phyloP scores from a whole-genome alignment of 2,888 invertebrate genomes.

The Alloplasta piceator region DNA sequence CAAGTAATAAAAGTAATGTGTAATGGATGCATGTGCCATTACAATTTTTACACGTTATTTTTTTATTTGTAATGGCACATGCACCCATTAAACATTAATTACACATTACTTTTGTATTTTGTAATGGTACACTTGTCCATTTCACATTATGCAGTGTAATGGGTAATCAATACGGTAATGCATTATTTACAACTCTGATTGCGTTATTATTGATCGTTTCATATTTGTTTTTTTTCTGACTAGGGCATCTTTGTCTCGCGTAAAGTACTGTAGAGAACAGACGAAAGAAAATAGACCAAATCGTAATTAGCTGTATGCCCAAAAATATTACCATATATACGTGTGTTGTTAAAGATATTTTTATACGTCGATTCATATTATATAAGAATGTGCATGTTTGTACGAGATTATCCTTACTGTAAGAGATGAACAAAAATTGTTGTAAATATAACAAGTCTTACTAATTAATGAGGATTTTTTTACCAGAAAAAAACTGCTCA shows the following conservation, averaged over 20 bases:
- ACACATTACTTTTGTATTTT: too few species aligned
- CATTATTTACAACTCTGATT: too few species aligned
- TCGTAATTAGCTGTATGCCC: conserved; percentile 37
- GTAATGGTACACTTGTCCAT: too few species aligned
- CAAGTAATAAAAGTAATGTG: too few species aligned
- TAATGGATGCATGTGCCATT: too few species aligned
- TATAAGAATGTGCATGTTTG: conserved; percentile 53
- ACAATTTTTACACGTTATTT: too few species aligned
- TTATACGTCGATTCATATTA: conserved; percentile 52
- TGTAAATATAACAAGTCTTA: conserved; percentile 48
- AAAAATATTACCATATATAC: conserved; percentile 34
- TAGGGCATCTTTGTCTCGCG: too few species aligned
- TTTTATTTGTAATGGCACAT: too few species aligned
- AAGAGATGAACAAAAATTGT: conserved; percentile 29
- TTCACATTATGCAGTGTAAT: too few species aligned
- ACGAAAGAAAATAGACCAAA: conserved; percentile 46
- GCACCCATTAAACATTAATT: too few species aligned
- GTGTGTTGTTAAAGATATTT: conserved; percentile 53
- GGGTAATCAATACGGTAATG: too few species aligned
- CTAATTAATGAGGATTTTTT: not conserved
- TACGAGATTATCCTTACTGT: conserved; percentile 45
- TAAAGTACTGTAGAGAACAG: too few species aligned
- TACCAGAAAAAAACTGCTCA: not conserved
- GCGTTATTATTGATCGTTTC: conserved; percentile 6
- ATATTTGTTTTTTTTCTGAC: not conserved